Percentiles rank a stretch among this genome's conserved stretches.
phyloP scores from a whole-genome alignment of 2,888 invertebrate genomes.

The Tribolium freemani region DNA sequence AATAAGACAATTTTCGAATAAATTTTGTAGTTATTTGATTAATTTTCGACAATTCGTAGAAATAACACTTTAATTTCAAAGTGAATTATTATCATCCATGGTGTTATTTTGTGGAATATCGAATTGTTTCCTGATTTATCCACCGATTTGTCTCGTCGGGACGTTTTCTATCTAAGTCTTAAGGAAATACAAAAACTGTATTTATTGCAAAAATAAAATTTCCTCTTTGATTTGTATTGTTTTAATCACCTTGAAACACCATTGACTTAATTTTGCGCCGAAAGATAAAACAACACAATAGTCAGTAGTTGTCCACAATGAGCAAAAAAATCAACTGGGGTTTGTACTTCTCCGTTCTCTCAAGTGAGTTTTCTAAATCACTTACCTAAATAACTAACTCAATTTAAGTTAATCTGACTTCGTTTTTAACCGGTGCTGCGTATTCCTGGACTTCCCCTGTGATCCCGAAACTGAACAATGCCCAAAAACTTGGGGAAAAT shows the following conservation, averaged over 20 bases:
- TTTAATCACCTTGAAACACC: neutral
- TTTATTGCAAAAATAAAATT: neutral
- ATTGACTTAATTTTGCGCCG: neutral
- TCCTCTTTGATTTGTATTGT: neutral
- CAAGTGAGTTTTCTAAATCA: neutral
- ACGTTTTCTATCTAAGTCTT: constrained; percentile 8
- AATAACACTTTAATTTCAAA: too few relatives aligned
- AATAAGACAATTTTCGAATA: too few relatives aligned
- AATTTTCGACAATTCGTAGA: too few relatives aligned
- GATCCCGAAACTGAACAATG: constrained; percentile 48
- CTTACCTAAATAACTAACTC: neutral
- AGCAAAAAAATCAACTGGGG: neutral
- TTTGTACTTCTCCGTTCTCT: neutral
- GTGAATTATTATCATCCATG: too few relatives aligned
- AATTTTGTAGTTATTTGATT: too few relatives aligned
- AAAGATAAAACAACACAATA: neutral
- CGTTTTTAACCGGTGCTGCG: constrained; percentile 34
- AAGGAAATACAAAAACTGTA: too few relatives aligned
- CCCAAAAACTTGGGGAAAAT: constrained; percentile 36
- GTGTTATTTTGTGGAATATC: constrained; percentile 8
- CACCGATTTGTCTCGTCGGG: neutral
- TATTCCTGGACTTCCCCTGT: constrained; percentile 57
- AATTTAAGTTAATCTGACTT: constrained; percentile 39
- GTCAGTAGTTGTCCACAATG: neutral
- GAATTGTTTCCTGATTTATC: constrained; percentile 22